Evolutionary conservation across 2,797 vertebrate species (phyloP), one percentile per base, ranked within the genome.

Genomic region (Coregonus sp.): DNA sequence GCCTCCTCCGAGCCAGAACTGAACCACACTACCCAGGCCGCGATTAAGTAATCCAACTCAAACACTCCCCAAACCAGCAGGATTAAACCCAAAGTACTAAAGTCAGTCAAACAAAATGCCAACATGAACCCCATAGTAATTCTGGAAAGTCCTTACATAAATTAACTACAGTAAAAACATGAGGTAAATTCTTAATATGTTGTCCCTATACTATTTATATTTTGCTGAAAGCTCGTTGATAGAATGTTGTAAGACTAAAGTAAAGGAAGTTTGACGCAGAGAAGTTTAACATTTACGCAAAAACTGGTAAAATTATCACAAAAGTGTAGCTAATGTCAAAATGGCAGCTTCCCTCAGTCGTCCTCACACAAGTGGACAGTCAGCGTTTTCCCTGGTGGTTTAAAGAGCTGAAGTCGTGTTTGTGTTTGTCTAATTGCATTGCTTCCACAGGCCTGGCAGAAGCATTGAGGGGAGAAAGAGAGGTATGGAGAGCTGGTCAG

Each of bases 401-500:
- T 87, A 82, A 86, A 86, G 79, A 91, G 86, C 86, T 86, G 69
- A 71, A 78, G 33, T 70, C 11, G 80, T 89, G 86, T 88, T 92
- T 93, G 91, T 92, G 84, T 92, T 91, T 93, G 91, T 91, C 85
- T 92, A 93, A 93, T 93, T 92, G 90, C 92, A 92, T 93, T 90
- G 89, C 89, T 93, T 93, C 92, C 91, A 92, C 89, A 84, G 85
- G 66, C 86, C 88, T 83, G 85, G 80, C 88, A 89, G 85, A 83
- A 84, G 71, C 78, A 73, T 68, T 2, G 76, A 18, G 52, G 66
- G 73, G 72, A n/a, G 51, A 7, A 61, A 61, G 54, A 65, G 73
- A 35, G 7, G 16, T 25, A 25, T 9, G 40, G 69, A 15, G 65
- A 70, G 69, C 40, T 72, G 70, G 70, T 52, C 70, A 54, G 70